Evolutionary conservation across 2,113 vertebrate genomes (phyloP), one percentile per base, ranked within the genome.

Genomic region (Nansenia antarctica): DNA sequence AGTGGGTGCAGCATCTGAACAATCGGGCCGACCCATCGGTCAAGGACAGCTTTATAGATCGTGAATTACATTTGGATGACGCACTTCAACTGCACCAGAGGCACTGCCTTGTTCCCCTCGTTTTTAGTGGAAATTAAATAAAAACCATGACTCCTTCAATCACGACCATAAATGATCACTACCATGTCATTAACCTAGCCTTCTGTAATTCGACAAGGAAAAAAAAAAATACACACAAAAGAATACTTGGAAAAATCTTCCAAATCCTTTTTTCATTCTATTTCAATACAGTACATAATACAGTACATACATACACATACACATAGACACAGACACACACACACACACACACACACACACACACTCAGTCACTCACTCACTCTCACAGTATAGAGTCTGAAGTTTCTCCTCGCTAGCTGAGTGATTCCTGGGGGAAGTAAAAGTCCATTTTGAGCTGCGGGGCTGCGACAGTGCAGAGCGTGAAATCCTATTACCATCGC

Each of bases 401-500:
- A 83, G 78, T 68, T 78, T 85, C 82, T 73, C 72, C 65, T 69
- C 59, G 45, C 76, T n/a, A n/a, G 79, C 85, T 82, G 58, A 85
- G 87, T 75, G 74, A 83, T 84, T 87, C 85, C 87, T 73, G 68
- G 32, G 69, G 76, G 80, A 79, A 79, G 80, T 70, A 76, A 86
- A 85, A 88, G 82, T 82, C 83, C 85, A 81, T 89, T 90, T 85
- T 63, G 76, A 76, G 77, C 80, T 58, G 73, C 62, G n/a, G 84
- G 72, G 84, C 85, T 82, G 69, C 58, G 72, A 76, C 67, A 78
- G 79, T 77, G 78, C 78, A 35, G 77, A 91, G 88, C 83, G 65
- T 90, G 83, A 91, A 91, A 91, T 91, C 89, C 88, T 88, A 90
- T 91, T 90, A 90, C 79, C 75, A 66, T 72, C 60, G 78, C 73